These are phyloP conservation scores for Atlantisia rogersi DNA, from an alignment of 2,113 vertebrate species.

Conservation along the genomic window DNA sequence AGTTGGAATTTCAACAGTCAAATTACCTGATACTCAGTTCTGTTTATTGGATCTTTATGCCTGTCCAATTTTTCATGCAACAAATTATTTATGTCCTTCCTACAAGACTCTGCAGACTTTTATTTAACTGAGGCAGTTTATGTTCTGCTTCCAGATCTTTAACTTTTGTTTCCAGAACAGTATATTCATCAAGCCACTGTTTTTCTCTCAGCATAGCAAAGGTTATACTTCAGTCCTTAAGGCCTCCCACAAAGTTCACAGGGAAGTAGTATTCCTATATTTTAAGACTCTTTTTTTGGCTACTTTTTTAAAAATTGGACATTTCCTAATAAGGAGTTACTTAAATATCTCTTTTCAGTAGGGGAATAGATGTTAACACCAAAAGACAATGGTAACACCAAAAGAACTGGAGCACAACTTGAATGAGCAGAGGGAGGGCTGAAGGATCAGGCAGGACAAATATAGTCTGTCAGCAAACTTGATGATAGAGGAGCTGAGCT, in stretches of 20 bases:
- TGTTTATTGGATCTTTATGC: background rate
- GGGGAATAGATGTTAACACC: background rate
- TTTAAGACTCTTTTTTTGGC: background rate
- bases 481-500: background rate
- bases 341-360: background rate
- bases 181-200: background rate
- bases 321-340: background rate
- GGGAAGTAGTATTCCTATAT: background rate
- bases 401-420: background rate
- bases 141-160: background rate
- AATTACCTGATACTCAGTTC: background rate
- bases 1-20: background rate
- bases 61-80: background rate
- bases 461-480: background rate
- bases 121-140: background rate
- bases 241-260: background rate
- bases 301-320: background rate
- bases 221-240: background rate
- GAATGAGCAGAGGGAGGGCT: background rate
- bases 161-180: background rate
- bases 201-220: background rate
- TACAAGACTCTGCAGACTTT: background rate
- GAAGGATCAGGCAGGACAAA: background rate
- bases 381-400: background rate
- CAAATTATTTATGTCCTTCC: background rate